Percentiles rank a stretch among this genome's conserved stretches.
These are phyloP conservation scores for Bradypodion ventrale DNA, from an alignment of 2,797 vertebrate species.

Conservation along the genomic window DNA sequence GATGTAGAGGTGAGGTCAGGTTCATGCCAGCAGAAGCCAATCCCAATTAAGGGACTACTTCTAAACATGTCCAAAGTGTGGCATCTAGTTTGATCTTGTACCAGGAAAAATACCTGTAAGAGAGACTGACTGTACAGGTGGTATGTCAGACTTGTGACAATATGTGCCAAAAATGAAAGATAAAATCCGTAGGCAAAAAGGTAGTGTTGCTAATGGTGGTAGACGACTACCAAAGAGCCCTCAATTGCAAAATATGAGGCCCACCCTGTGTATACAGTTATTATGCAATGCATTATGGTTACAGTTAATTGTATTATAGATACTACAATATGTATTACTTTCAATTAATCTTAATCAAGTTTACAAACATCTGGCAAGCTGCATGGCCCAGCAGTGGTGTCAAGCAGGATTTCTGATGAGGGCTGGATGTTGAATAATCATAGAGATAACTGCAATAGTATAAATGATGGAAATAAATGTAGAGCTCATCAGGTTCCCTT, in stretches of 20 bases:
- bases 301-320: neutral
- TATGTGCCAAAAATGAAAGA: neutral
- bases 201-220: no score
- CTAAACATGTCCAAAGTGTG: no score
- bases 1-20: no score
- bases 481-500: constrained; percentile 65
- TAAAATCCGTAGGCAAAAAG: neutral
- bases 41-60: no score
- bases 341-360: neutral
- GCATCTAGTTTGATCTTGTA: neutral
- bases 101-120: neutral
- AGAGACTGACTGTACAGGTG: neutral
- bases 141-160: neutral
- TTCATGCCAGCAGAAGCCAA: neutral
- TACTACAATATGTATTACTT: neutral
- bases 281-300: no score
- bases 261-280: no score
- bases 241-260: no score
- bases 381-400: no score
- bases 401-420: neutral
- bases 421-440: constrained; percentile 45
- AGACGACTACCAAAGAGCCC: neutral
- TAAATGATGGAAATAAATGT: constrained; percentile 64
- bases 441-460: constrained; percentile 61
- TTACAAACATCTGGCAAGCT: neutral